Base-by-base conservation (phyloP, 30 jellyfish, hydroid and myxozoan genomes). In the Aurelia aurita complex sp. Pacific region DNA sequence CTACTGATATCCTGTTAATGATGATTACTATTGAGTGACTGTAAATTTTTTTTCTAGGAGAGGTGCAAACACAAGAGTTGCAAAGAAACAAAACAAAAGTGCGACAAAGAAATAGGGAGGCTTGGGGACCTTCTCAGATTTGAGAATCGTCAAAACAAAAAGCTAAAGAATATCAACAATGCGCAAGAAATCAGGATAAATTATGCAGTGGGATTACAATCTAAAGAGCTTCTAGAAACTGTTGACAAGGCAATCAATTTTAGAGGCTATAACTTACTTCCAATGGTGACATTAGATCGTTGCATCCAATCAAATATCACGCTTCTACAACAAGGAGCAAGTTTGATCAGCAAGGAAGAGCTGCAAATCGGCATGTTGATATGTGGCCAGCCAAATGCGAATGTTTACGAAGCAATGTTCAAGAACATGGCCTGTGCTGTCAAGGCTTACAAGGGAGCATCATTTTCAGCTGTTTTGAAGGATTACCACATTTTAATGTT, bases 61-160 rank as follows among this genome's bases (percentile, higher is more conserved):
- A 64, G 35, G 74, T 64, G 74, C 74, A 64, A 64, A 64, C 36
- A 64, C 74, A 16, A 64, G 8, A 64, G 3, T 64, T 64, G 74
- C 74, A 64, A 64, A 64, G 36, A 64, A 64, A 64, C 40, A 3
- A 64, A 64, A 64, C 50, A 64, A 64, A 64, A 16, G 15, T 64
- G 15, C 15, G 40, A 64, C 40, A 16, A 64, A 4, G 35, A 64
- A 4, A 16, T 64, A 64, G 74, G 35, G 36, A 64, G 74, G 74
- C 74, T 64, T 64, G 74, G 74, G 74, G 74, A 64, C 36, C 74
- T 64, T 64, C 74, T 64, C 74, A 64, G 74, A 64, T n/a, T 16
- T 18, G 74, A 64, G 74, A 64, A 64, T 38, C 40, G 34, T 64
- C 40, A 64, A 64, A 64, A 64, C 74, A 64, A 64, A 64, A 64